Conservation (phyloP, 2,888 invertebrate genomes). For the Agrilus mali region DNA sequence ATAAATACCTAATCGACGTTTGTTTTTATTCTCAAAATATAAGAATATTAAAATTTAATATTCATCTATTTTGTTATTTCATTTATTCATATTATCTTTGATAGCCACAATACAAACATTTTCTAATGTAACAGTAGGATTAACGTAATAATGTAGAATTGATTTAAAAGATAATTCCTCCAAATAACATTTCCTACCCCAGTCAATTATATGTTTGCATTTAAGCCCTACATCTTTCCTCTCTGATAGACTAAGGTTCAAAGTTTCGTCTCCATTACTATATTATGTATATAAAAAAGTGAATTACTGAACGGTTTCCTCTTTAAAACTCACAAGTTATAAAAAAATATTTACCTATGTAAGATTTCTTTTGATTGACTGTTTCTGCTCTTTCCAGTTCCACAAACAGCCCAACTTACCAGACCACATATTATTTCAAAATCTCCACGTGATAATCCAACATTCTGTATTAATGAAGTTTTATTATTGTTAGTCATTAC, state of each 20-base stretch:
- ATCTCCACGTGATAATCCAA: constrained; percentile 46
- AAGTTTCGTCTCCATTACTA: constrained; percentile 21
- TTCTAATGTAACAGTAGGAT: constrained; percentile 54
- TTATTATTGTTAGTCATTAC: constrained; percentile 2
- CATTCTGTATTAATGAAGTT: constrained; percentile 30
- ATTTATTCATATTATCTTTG: constrained; percentile 16
- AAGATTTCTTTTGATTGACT: constrained; percentile 7
- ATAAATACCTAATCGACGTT: too few relatives aligned
- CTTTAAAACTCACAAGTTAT: not conserved
- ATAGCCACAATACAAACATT: constrained; percentile 64
- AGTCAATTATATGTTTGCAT: constrained; percentile 68
- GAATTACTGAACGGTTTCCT: constrained; percentile 3
- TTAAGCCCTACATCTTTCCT: constrained; percentile 53
- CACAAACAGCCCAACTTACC: constrained; percentile 86
- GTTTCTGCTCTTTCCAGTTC: constrained; percentile 48
- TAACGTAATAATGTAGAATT: constrained; percentile 52
- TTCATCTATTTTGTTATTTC: too few relatives aligned
- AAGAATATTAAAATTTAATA: constrained; percentile 5
- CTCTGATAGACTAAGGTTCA: constrained; percentile 33
- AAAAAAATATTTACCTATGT: not conserved
- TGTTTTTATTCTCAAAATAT: too few relatives aligned
- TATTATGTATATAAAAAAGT: not conserved
- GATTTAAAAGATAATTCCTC: constrained; percentile 44
- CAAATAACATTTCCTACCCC: constrained; percentile 56
- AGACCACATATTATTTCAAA: constrained; percentile 67